A percentile compares a stretch with the other conserved stretches of the same genome.
Conservation (phyloP, 2,888 invertebrate species). For the Listrodromus nycthemerus region DNA sequence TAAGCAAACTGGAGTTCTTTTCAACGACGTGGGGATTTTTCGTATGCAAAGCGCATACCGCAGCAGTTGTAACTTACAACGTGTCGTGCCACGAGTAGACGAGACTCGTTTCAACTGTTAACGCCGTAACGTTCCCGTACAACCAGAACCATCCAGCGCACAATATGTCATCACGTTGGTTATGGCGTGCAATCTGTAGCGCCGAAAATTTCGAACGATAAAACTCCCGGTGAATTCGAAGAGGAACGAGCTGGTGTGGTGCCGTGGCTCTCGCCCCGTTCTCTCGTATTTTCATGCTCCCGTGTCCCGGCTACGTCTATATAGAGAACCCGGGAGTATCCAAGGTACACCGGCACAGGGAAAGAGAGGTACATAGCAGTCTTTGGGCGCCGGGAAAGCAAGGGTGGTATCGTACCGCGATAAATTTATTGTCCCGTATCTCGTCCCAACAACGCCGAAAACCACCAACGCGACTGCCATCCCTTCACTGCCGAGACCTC, state of each 20-base stretch:
- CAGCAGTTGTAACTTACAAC: not conserved
- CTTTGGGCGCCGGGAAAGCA: conserved; percentile 56
- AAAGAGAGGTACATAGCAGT: conserved; percentile 44
- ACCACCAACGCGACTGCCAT: conserved; percentile 71
- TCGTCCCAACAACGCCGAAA: conserved; percentile 48
- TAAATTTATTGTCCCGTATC: conserved; percentile 69
- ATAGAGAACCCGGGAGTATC: conserved; percentile 10
- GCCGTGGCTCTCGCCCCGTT: not conserved
- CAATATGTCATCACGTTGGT: conserved; percentile 57
- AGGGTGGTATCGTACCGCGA: conserved; percentile 66
- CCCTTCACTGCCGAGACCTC: conserved; percentile 73
- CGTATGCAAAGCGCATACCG: no score
- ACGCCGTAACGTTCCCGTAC: conserved; percentile 16
- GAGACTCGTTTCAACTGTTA: conserved; percentile 45
- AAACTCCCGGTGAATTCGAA: conserved; percentile 45
- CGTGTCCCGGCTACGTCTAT: conserved; percentile 18
- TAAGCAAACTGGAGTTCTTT: not conserved
- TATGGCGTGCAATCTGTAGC: conserved; percentile 52
- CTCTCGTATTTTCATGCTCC: conserved; percentile 26
- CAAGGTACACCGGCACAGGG: conserved; percentile 14
- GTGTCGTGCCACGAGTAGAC: not conserved
- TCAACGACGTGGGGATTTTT: not conserved
- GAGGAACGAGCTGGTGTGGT: conserved; percentile 25
- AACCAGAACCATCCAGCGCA: conserved; percentile 20
- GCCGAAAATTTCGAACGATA: conserved; percentile 56